Evolutionary conservation across 2,888 invertebrate genomes (phyloP), one percentile per base, ranked within the genome.

Genomic region (Lithophane ornitopus): DNA sequence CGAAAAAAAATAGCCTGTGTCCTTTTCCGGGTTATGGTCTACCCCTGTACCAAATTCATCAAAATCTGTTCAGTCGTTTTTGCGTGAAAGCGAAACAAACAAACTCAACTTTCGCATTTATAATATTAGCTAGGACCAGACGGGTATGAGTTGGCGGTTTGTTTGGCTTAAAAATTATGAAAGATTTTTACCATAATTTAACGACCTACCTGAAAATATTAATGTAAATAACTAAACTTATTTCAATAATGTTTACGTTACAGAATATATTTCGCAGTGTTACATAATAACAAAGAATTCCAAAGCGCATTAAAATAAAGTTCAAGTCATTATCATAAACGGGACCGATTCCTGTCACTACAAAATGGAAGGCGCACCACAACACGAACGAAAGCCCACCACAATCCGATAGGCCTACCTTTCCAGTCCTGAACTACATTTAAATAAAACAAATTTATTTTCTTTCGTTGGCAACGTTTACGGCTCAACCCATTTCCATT

Each of bases 391-490:
- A 80, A 74, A 69, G 14, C 74, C 63, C 46, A 56, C 68, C 74
- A 49, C 68, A 59, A 80, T 80, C 80, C 68, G 63, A 74, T 67
- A 80, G 78, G 67, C 61, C 39, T 62, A 74, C 68, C 63, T 61
- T 69, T 74, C 59, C 69, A 58, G 69, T 69, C 65, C 79, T 69
- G 59, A 66, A 74, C 80, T 80, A 74, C 34, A 86, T 81, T 79
- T 82, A 84, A 86, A 86, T 80, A 79, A 82, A 80, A 78, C 68
- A 86, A 78, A 76, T 74, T 76, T 76, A 78, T 68, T 82, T 82
- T 78, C 74, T 73, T 75, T 80, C 75, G 66, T 59, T 72, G 69
- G 76, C 74, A 70, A 66, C 74, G 74, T 56, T 74, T 66, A 72
- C 70, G 66, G 70, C 56, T 73, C 76, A 74, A 75, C 84, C 76